phyloP scores from a whole-genome alignment of 2,113 vertebrate species.

The Pterocles orientalis region DNA sequence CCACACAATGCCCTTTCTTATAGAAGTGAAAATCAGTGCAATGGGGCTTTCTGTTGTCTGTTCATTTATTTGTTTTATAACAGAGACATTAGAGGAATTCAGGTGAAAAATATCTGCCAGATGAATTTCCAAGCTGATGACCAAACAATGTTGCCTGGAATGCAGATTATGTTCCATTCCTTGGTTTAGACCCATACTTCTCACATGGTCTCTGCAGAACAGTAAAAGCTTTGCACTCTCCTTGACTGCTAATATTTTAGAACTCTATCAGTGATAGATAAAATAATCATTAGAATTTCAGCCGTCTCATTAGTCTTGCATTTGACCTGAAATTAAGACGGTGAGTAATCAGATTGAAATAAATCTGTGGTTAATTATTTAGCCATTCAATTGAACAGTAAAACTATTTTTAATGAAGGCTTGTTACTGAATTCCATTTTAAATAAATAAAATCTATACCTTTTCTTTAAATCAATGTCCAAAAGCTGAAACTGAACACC shows the following conservation, averaged over 20 bases:
- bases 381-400: background rate
- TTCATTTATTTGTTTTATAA: slow-evolving; percentile 1
- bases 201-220: background rate
- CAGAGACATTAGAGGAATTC: background rate
- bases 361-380: background rate
- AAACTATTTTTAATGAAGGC: background rate
- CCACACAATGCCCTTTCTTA: background rate
- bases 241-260: background rate
- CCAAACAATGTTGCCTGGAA: background rate
- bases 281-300: background rate
- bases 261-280: background rate
- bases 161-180: background rate
- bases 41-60: background rate
- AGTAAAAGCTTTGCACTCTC: background rate
- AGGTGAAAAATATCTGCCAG: slow-evolving; percentile 4
- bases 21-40: background rate
- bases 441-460: background rate
- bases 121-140: background rate
- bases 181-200: background rate
- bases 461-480: background rate
- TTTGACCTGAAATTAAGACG: background rate
- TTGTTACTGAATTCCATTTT: background rate
- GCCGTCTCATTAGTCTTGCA: background rate
- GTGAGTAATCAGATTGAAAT: background rate
- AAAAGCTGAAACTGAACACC: background rate